Evolutionary conservation across 1,140 invertebrate genomes (phyloP), one percentile per base, ranked within the genome.

Genomic region (Venustaconcha ellipsiformis): DNA sequence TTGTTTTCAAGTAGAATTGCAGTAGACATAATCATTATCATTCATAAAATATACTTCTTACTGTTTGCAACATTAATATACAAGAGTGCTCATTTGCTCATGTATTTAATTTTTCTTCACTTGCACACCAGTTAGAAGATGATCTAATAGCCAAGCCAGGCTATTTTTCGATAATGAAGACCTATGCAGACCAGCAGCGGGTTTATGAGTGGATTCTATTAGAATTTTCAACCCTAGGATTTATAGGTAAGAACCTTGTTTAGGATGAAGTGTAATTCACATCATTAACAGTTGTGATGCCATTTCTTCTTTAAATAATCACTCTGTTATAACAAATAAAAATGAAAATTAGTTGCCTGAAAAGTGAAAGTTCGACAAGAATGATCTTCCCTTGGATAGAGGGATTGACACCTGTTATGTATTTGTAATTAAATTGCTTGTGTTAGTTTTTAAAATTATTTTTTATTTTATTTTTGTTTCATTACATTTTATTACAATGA

Each of bases 161-260:
- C 14, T 98, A 95, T 87, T 93, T 97, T 79, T 93, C 93, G 23
- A 93, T 92, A 20, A 99, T 99, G 93, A 97, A 97, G 89, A 93
- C 94, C 60, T 98, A 95, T 89, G 96, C 96, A 5, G 90, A 84
- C 64, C 90, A 96, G 1, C 93, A 95, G 80, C 95, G 94, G 81
- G 94, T 94, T 5, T 93, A 94, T 76, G 92, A 95, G 72, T 99
- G 97, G 97, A 94, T 99, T 82, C 94, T 99, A 37, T 89, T 99
- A 13, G 97, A 99, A 86, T 99, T 98, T 89, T 99, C 97, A 85
- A 94, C 96, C 75, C 92, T 99, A 1, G 85, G 88, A 37, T 89
- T 90, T 74, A 90, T 90, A 66, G 88, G 88, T 89, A 64, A 82
- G 30, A 48, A 48, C 37, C 4, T 66, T 17, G 18, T 20, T 23